These are phyloP conservation scores for Chydorus sphaericus DNA, from an alignment of 2,888 invertebrate genomes.

Conservation along the genomic window DNA sequence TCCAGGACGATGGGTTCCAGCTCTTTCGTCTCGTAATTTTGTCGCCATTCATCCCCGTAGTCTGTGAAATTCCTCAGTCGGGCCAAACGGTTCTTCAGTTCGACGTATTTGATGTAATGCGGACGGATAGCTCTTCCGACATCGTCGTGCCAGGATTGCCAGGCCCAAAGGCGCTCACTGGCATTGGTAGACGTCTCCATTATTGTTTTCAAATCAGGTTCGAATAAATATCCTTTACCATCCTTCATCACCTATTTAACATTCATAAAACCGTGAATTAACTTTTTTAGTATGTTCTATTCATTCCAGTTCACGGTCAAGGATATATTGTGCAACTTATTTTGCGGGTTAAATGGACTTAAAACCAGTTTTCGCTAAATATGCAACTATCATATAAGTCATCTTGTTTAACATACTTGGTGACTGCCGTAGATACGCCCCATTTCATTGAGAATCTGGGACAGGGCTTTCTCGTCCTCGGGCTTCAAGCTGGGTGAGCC, in stretches of 20 bases:
- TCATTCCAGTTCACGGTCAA: too few relatives aligned
- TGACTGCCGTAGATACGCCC: conserved; percentile 21
- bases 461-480: conserved; percentile 21
- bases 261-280: not conserved
- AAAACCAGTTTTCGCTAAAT: too few relatives aligned
- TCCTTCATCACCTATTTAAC: conserved; percentile 7
- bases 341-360: too few relatives aligned
- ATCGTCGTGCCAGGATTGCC: conserved; percentile 22
- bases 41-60: conserved; percentile 17
- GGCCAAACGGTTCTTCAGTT: conserved; percentile 18
- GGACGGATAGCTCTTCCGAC: conserved; percentile 21
- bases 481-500: conserved; percentile 21
- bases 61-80: conserved; percentile 17
- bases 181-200: conserved; percentile 19
- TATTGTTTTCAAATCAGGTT: conserved; percentile 21
- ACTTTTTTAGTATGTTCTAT: too few relatives aligned
- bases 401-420: too few relatives aligned
- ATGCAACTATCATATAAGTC: too few relatives aligned
- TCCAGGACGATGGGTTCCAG: conserved; percentile 16
- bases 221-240: conserved; percentile 20
- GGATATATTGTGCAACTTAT: too few relatives aligned
- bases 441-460: conserved; percentile 20
- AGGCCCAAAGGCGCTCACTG: conserved; percentile 19
- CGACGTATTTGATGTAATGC: conserved; percentile 16
- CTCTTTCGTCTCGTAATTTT: conserved; percentile 18